Conservation (phyloP, 1,140 invertebrate genomes). For the Zaprionus gabonicus region DNA sequence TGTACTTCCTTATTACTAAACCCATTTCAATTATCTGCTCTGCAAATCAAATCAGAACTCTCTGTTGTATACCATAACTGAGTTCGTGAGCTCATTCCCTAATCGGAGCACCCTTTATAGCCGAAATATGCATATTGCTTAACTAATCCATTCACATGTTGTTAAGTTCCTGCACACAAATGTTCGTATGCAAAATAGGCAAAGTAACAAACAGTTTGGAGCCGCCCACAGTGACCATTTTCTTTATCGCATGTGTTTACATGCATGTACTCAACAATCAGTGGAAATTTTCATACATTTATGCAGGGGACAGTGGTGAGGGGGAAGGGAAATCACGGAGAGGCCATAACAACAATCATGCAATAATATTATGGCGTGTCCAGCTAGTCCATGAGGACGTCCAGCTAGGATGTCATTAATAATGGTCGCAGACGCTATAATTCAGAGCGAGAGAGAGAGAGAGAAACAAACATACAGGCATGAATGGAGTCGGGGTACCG, state of each 20-base stretch:
- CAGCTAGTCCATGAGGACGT: constrained; percentile 31
- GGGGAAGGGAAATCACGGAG: constrained; percentile 63
- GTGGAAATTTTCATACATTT: constrained; percentile 67
- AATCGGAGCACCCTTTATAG: background rate
- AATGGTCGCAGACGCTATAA: constrained; percentile 79
- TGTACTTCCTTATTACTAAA: background rate
- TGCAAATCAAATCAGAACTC: background rate
- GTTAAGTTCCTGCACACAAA: constrained; percentile 2
- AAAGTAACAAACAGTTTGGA: constrained; percentile 2
- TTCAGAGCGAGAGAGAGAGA: constrained; percentile 39
- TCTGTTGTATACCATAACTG: background rate
- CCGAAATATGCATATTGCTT: background rate
- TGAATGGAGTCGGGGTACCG: constrained; percentile 6
- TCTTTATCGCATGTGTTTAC: constrained; percentile 57
- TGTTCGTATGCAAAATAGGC: constrained; percentile 4
- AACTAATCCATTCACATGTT: constrained; percentile 4
- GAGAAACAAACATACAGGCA: background rate
- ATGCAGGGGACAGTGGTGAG: constrained; percentile 56
- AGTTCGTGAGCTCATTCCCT: background rate
- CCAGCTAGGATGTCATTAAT: constrained; percentile 71
- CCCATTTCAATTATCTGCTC: background rate
- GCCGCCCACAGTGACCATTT: background rate
- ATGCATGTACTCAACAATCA: constrained; percentile 74
- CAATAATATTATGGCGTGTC: constrained; percentile 71
- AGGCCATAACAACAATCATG: constrained; percentile 79